Conservation (phyloP, 2,113 vertebrate genomes). For the Circaetus gallicus region DNA sequence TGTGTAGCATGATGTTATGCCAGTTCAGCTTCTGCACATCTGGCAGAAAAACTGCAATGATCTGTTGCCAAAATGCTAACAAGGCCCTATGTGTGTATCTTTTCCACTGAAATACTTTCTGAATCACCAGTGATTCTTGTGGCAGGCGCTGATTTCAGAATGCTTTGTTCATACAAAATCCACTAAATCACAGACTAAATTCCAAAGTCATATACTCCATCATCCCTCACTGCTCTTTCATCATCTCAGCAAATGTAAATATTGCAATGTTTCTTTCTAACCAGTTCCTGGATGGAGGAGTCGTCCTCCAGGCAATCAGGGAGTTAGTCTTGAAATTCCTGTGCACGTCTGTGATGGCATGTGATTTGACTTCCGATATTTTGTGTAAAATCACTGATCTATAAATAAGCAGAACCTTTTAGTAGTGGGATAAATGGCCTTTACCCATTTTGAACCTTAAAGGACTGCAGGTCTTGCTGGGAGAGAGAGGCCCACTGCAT, state of each 20-base stretch:
- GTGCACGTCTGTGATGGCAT: accelerated
- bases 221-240: conserved; percentile 16
- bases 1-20: conserved; percentile 33
- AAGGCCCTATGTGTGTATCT: conserved; percentile 28
- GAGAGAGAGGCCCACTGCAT: not conserved
- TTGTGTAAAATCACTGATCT: not conserved
- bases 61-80: conserved; percentile 54
- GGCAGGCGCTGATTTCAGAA: conserved; percentile 39
- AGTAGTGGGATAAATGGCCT: not conserved
- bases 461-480: not conserved
- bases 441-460: not conserved
- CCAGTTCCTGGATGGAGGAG: not conserved
- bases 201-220: not conserved
- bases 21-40: conserved; percentile 28
- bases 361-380: not conserved
- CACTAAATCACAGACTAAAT: conserved; percentile 24
- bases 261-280: not conserved
- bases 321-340: not conserved
- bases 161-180: conserved; percentile 46
- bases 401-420: not conserved
- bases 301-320: not conserved
- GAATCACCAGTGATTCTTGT: conserved; percentile 29
- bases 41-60: conserved; percentile 7
- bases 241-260: conserved; percentile 16
- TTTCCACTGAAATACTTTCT: conserved; percentile 37